Base-by-base conservation (phyloP, 2,888 invertebrate species). In the Acleris holmiana region DNA sequence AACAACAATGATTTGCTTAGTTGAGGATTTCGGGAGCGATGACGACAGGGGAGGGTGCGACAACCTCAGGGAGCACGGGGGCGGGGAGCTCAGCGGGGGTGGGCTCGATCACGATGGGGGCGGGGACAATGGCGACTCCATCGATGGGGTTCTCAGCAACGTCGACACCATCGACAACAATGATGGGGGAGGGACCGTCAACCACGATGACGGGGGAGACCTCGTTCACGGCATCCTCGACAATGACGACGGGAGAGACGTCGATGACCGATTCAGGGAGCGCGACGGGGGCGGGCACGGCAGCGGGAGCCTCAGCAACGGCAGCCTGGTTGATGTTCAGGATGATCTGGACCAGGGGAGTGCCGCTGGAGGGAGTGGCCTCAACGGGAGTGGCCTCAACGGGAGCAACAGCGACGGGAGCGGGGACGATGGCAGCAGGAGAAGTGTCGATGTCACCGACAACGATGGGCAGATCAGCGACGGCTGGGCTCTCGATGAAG, bases 271-370 rank as follows among this genome's bases (percentile, higher is more conserved):
- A 29, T 10, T 72, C 68, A 0, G 58, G 64, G 61, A 47, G 66
- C 19, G 58, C 58, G 46, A 63, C 51, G 40, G 62, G 66, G 54
- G 58, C 51, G 21, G 55, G 68, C 18, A 71, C 71, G 17, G 61
- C 48, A n/a, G 46, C 73, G 7, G 73, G 72, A 4, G 64, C 10
- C 17, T 73, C 70, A 18, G 65, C 69, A 46, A 29, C 29, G 29
- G 67, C 56, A 44, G 62, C 69, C 47, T 63, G 54, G 69, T 80
- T 76, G 69, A 82, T 75, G 71, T 81, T 83, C 51, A 82, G 44
- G 72, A 80, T 78, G 67, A 82, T 78, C 69, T 82, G 79, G 53
- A 83, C 69, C 44, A 79, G 67, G 5, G 79, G 71, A 58, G 71
- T 70, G 66, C 69, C 69, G 5, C 71, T 49, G 23, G 68, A 51